Evolutionary conservation across 2,113 vertebrate genomes (phyloP), one percentile per base, ranked within the genome.

Genomic region (Lichenostomus cassidix): DNA sequence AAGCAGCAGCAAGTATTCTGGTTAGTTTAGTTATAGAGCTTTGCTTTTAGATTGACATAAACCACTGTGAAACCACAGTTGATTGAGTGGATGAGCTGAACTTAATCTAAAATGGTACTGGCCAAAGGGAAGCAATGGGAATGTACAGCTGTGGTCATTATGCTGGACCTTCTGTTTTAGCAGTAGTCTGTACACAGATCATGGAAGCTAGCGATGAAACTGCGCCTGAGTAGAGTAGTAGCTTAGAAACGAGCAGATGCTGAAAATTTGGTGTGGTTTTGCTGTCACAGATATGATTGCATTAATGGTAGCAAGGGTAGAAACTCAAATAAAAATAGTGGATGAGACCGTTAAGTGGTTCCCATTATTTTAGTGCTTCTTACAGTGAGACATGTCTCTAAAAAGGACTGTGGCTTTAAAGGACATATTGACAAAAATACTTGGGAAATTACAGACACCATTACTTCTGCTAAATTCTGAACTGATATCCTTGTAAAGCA

Each of bases 391-490:
- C 15, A 33, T 2, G 1, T 68, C n/a, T 93, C 14, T 80, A 19
- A 88, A 85, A 91, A 23, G 9, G 15, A 12, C 53, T 71, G 47
- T 67, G 53, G 17, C 74, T 93, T 82, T 31, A 76, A 87, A 90
- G 42, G 42, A 56, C 28, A 3, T 80, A 44, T 12, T 44, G 56
- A 69, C 52, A 71, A 67, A 77, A 90, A 50, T 81, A 52, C 55
- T 62, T 80, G 80, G 59, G 89, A 86, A 83, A 85, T 83, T 88
- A 88, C 74, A 76, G 69, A 10, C 35, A 11, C 37, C 15, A 33
- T 87, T 89, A 68, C 42, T 94, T 90, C 42, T 88, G 67, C 71
- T 92, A 53, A 67, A 81, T 93, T 96, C 94, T 89, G 47, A 63
- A 21, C 67, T 73, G 85, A 53, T 87, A 69, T 31, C 33, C 33